Evolutionary conservation across 2,797 vertebrate species (phyloP).

Genomic region (Linurgus olivaceus): DNA sequence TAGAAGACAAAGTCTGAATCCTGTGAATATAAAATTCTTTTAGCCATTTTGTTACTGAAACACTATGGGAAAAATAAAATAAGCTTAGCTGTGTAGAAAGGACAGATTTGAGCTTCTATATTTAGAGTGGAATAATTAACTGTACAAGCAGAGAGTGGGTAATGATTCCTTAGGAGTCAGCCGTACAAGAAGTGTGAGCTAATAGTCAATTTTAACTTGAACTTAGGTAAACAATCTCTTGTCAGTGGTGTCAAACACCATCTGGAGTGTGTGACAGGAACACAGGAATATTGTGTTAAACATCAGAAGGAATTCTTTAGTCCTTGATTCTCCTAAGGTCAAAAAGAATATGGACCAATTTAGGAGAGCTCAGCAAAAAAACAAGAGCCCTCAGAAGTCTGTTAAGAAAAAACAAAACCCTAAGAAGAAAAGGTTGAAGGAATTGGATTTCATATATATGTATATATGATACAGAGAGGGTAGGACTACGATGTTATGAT

Average conservation of each 20-base stretch:
- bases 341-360: neutral
- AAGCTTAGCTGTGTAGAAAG: neutral
- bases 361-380: neutral
- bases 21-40: neutral
- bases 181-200: neutral
- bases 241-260: conserved; percentile 2
- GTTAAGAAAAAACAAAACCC: neutral
- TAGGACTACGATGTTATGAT: neutral
- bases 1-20: neutral
- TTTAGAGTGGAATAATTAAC: neutral
- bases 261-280: neutral
- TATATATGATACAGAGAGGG: neutral
- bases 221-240: conserved; percentile 9
- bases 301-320: neutral
- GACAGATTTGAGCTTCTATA: neutral
- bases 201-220: conserved; percentile 8
- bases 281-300: neutral
- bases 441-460: neutral
- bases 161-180: neutral
- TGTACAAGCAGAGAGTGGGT: neutral
- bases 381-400: neutral
- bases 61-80: neutral
- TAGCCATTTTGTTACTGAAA: neutral
- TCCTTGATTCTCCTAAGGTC: neutral
- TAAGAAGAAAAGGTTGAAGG: neutral